Base-by-base conservation (phyloP, 2,888 invertebrate species). In the Nomada lathburiana region DNA sequence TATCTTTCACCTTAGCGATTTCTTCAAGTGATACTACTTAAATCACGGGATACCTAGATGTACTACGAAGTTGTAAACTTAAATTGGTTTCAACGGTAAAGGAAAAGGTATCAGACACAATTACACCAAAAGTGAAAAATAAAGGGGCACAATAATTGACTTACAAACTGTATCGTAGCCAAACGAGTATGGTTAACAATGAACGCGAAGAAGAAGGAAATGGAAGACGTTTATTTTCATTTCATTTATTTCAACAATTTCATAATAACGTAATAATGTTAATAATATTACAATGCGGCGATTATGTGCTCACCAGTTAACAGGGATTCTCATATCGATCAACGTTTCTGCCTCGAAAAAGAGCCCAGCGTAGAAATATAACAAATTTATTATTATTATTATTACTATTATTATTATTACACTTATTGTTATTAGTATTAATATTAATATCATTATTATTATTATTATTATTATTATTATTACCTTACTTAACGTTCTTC, bases 241-340 rank as follows among this genome's bases (percentile, higher is more conserved):
- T 91, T 92, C 92, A 92, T 94, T 94, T 94, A 94, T 94, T 94
- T 94, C 94, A 94, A 94, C 94, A 94, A 93, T 94, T 94, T 93
- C 92, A 93, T 94, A 94, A 93, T 93, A 94, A 94, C 94, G 93
- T 94, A 94, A 93, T 94, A 93, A 93, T 92, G 90, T 89, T 89
- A 90, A 92, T 92, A 94, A 93, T 94, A 93, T 93, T 94, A 94
- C 92, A 93, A 93, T 93, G 92, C 91, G 93, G 93, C 91, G 93
- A 92, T 92, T 92, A 92, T 90, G 91, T 92, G 92, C 89, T 93
- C 93, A 93, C 93, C 93, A 93, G 91, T 92, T 93, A 94, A 94
- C 94, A 94, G 93, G 93, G 93, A 93, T 92, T 93, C 90, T 93
- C 91, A 92, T 93, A 93, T 93, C 92, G 92, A 93, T 93, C 93